These are phyloP conservation scores for Chanos chanos DNA, from an alignment of 2,797 vertebrate genomes.

Conservation along the genomic window DNA sequence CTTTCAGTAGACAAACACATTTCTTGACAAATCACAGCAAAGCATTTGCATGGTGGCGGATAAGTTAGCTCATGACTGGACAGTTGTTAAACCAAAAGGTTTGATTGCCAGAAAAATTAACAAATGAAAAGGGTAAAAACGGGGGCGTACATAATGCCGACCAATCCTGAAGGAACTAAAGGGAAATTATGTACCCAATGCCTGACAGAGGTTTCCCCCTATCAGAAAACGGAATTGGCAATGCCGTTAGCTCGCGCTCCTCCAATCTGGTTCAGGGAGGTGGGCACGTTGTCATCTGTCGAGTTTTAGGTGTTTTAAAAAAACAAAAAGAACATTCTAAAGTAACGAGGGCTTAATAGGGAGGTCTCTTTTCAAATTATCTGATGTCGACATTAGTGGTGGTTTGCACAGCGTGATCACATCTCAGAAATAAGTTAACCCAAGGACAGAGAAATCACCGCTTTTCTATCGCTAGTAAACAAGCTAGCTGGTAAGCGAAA, in stretches of 20 bases:
- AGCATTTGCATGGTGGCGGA: background rate
- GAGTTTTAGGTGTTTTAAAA: slow-evolving; percentile 51
- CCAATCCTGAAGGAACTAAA: slow-evolving; percentile 8
- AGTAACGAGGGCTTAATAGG: slow-evolving; percentile 9
- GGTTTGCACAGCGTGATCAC: background rate
- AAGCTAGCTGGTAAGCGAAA: slow-evolving; percentile 42
- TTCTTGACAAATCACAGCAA: slow-evolving; percentile 6
- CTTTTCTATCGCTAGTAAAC: slow-evolving; percentile 34
- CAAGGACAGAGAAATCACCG: slow-evolving; percentile 24
- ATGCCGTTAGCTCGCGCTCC: slow-evolving; percentile 43
- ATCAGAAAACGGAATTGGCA: slow-evolving; percentile 29
- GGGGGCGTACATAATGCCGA: slow-evolving; percentile 16
- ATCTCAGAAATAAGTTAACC: background rate
- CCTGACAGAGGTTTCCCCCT: slow-evolving; percentile 39
- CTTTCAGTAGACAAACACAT: background rate
- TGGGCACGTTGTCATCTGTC: slow-evolving; percentile 48
- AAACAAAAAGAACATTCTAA: slow-evolving; percentile 30
- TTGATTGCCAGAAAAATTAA: slow-evolving; percentile 41
- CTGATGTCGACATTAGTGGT: too few species aligned
- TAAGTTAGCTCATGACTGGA: slow-evolving; percentile 18
- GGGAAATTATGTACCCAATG: slow-evolving; percentile 23
- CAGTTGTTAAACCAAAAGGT: background rate
- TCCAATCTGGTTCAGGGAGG: slow-evolving; percentile 51
- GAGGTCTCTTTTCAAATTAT: too few species aligned
- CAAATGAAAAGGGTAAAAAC: slow-evolving; percentile 36